These are phyloP conservation scores for Nyctalus aviator DNA, from an alignment of 2,797 vertebrate species.

Conservation along the genomic window DNA sequence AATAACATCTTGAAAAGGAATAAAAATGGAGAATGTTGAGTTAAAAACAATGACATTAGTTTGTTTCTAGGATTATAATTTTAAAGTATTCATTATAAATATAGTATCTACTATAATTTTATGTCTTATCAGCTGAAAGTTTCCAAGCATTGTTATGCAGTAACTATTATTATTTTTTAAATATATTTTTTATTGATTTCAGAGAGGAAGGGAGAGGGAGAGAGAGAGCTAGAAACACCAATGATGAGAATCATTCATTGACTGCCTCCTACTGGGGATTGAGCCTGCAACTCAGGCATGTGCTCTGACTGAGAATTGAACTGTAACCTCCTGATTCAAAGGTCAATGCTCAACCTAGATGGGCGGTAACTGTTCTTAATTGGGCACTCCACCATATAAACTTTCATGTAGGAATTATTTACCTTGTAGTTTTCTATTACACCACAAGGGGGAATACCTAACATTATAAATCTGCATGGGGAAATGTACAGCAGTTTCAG, in stretches of 20 bases:
- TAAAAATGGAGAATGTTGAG: background rate
- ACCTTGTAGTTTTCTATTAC: constrained; percentile 73
- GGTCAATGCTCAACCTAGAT: too few relatives aligned
- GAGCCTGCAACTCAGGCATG: too few relatives aligned
- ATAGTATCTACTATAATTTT: background rate
- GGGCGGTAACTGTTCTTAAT: constrained; percentile 54
- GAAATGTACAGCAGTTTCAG: background rate
- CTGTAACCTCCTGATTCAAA: too few relatives aligned
- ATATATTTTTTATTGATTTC: too few relatives aligned
- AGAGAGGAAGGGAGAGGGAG: too few relatives aligned
- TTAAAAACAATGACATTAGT: constrained; percentile 19
- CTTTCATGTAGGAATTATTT: background rate
- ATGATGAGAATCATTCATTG: too few relatives aligned
- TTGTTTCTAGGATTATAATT: constrained; percentile 22
- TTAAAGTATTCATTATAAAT: background rate
- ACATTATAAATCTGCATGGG: constrained; percentile 73
- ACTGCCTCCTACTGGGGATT: too few relatives aligned
- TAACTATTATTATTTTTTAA: constrained; percentile 41
- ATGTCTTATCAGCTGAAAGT: background rate
- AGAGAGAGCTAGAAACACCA: too few relatives aligned
- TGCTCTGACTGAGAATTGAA: too few relatives aligned
- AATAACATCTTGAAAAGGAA: background rate
- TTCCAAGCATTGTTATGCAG: constrained; percentile 43
- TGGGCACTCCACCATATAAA: background rate
- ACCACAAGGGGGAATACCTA: constrained; percentile 85